Percentiles rank a stretch among this genome's conserved stretches.
Conservation (phyloP, 2,113 vertebrate species). For the Lonchura striata region DNA sequence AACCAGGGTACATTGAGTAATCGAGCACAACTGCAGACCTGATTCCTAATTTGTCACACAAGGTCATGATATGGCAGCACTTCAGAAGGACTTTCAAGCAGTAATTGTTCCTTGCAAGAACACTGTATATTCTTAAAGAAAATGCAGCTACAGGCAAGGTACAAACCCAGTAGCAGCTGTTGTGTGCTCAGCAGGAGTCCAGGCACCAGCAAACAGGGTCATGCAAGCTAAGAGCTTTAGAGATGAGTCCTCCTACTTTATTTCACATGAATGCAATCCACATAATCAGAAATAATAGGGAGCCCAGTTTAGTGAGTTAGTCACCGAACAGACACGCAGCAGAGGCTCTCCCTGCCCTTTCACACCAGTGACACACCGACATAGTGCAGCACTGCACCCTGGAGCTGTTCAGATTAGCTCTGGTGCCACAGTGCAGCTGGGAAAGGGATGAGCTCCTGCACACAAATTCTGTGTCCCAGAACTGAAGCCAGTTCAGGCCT, state of each 20-base stretch:
- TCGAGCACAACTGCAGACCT: fast-evolving
- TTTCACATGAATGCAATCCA: background rate
- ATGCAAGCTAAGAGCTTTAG: background rate
- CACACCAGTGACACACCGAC: fast-evolving
- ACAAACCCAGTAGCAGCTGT: background rate
- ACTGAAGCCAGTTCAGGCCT: background rate
- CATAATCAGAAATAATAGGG: background rate
- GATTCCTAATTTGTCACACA: background rate
- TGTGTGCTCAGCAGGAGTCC: background rate
- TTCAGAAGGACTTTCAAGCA: background rate
- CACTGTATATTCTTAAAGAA: background rate
- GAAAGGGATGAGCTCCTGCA: background rate
- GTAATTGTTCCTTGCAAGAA: background rate
- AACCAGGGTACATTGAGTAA: background rate
- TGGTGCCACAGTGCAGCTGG: fast-evolving
- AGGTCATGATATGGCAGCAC: background rate
- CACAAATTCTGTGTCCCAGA: fast-evolving
- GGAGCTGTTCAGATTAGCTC: background rate
- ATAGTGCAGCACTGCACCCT: fast-evolving
- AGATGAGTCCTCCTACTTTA: background rate
- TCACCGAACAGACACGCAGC: background rate
- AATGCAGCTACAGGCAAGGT: background rate
- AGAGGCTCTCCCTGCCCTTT: background rate
- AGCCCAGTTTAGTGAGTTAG: background rate
- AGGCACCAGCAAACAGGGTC: background rate